Conservation (phyloP, 2,888 invertebrate species). For the Nemapogon koenigi region DNA sequence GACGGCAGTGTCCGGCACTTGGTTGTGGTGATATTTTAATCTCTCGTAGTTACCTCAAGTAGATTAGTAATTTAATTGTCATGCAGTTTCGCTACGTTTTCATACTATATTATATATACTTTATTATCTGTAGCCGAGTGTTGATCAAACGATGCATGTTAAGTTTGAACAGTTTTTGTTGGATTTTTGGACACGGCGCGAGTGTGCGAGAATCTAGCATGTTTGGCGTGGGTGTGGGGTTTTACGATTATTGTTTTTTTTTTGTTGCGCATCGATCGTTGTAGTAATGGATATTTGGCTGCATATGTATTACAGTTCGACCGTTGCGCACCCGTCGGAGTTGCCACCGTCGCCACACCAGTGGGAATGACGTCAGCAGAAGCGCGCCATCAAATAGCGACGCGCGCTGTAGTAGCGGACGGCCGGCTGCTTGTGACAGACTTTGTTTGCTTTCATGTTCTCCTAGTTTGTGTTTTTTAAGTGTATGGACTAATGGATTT, state of each 20-base stretch:
- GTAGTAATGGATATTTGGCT: background rate
- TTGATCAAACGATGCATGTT: too few relatives aligned
- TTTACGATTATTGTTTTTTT: background rate
- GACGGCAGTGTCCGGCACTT: slow-evolving; percentile 51
- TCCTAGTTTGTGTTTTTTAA: too few relatives aligned
- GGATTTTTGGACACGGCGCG: background rate
- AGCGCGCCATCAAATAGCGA: slow-evolving; percentile 34
- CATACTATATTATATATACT: too few relatives aligned
- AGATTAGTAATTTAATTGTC: too few relatives aligned
- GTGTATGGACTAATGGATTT: too few relatives aligned
- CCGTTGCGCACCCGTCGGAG: slow-evolving; percentile 97
- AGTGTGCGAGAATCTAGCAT: slow-evolving; percentile 19
- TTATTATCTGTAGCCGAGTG: too few relatives aligned
- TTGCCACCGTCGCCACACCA: slow-evolving; percentile 98
- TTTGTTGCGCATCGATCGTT: background rate
- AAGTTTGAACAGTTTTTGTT: too few relatives aligned
- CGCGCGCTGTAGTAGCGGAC: slow-evolving; percentile 24
- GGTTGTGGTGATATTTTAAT: slow-evolving; percentile 50
- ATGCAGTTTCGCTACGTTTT: too few relatives aligned
- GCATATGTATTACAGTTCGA: slow-evolving; percentile 76
- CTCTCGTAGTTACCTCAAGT: too few relatives aligned
- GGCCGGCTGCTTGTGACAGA: too few relatives aligned
- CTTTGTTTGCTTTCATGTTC: too few relatives aligned
- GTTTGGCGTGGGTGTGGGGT: slow-evolving; percentile 28
- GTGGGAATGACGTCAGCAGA: slow-evolving; percentile 85